Conservation (phyloP, 2,888 invertebrate genomes). For the Digitonthophagus gazella region DNA sequence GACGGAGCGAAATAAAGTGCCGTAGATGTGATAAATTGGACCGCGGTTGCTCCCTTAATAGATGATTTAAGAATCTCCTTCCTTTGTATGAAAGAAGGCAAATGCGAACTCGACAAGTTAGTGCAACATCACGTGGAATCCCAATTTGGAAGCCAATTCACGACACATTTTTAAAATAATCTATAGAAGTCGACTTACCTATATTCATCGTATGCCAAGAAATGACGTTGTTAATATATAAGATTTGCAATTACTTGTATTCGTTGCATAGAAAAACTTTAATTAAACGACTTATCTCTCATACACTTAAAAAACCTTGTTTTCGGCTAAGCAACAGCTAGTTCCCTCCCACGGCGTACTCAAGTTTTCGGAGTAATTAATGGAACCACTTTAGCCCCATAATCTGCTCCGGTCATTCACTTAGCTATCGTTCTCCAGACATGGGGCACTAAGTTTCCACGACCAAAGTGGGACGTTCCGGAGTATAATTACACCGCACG, state of each 20-base stretch:
- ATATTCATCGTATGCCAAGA: not conserved
- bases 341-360: constrained; percentile 3
- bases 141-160: not conserved
- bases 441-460: constrained; percentile 10
- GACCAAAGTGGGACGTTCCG: constrained; percentile 6
- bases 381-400: constrained; percentile 10
- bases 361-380: constrained; percentile 13
- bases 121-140: not conserved
- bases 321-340: not conserved
- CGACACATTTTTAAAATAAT: not conserved
- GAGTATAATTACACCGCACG: constrained; percentile 11
- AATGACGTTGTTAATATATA: too few relatives aligned
- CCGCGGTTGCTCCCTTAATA: not conserved
- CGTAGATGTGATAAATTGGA: not conserved
- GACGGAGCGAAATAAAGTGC: not conserved
- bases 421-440: constrained; percentile 2
- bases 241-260: not conserved
- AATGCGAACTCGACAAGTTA: not conserved
- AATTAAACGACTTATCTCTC: not conserved
- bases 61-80: not conserved
- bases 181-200: not conserved
- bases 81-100: not conserved
- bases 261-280: not conserved
- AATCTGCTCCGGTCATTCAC: constrained; percentile 15
- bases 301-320: not conserved